Percentiles rank a stretch among this genome's conserved stretches.
Evolutionary conservation across 2,888 invertebrate species (phyloP).

Genomic region (Torymus auratus): DNA sequence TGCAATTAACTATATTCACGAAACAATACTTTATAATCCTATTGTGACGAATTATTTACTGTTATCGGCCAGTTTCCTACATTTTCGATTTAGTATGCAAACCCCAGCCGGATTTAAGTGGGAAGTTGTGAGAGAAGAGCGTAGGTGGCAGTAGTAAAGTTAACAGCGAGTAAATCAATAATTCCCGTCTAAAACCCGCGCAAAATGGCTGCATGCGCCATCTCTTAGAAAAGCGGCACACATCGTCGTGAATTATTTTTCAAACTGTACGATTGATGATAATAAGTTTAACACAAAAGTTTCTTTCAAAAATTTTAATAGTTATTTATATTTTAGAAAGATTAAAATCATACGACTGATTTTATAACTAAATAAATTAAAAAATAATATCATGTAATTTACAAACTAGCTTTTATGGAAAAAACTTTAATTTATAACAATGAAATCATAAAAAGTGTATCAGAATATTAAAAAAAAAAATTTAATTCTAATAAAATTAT

Average conservation of each 20-base stretch:
- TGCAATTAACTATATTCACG: no score
- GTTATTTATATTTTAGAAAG: not conserved
- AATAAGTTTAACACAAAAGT: constrained; percentile 11
- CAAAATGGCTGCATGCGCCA: constrained; percentile 74
- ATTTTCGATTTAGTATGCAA: constrained; percentile 59
- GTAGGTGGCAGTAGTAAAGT: constrained; percentile 71
- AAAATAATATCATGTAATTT: no score
- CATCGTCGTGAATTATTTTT: constrained; percentile 35
- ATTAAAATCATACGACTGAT: not conserved
- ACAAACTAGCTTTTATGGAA: no score
- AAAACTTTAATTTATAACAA: no score
- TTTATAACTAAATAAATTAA: no score
- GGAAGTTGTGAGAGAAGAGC: constrained; percentile 60
- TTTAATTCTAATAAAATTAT: no score
- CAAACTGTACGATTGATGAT: constrained; percentile 33
- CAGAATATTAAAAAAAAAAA: no score
- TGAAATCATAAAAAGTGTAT: no score
- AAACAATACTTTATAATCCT: no score
- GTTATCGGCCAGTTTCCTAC: constrained; percentile 60
- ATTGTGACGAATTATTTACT: not conserved
- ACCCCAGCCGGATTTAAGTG: constrained; percentile 1
- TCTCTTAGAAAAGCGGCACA: constrained; percentile 67
- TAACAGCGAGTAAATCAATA: constrained; percentile 68
- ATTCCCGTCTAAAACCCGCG: constrained; percentile 58
- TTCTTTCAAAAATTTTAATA: not conserved